Evolutionary conservation across 2,888 invertebrate genomes (phyloP), one percentile per base, ranked within the genome.

Genomic region (Graphium colonna): DNA sequence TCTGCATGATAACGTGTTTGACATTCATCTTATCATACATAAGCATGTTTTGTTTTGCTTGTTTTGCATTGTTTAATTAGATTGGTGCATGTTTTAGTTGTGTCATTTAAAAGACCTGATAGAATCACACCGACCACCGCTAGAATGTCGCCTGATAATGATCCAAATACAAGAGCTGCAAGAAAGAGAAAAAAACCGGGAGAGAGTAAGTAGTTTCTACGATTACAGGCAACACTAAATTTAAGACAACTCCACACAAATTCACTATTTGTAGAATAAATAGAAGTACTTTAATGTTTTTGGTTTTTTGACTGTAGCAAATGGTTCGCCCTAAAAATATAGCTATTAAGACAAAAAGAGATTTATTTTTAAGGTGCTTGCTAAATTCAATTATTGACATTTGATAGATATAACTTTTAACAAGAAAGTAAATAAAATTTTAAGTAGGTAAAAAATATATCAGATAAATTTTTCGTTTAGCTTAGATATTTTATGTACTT

Each of bases 61-160:
- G 17, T 38, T 44, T 16, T 43, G 3, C 31, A 61, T 65, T 68
- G 63, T 61, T 61, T 36, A 10, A 63, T 57, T 59, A 48, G 57
- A 54, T 49, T 63, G 53, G 65, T 62, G 77, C 71, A 74, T 82
- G 79, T 82, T 77, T 90, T 91, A 94, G 94, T 95, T 91, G 95
- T 96, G 85, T 95, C 96, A 70, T 96, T 95, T 93, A 96, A 95
- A 93, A 94, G 94, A 81, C 91, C 92, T 66, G 91, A 91, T 69
- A 84, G 75, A 70, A 77, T 81, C 53, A 73, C 68, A 12, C 62
- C 75, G n/a, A 64, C 75, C 52, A 77, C 73, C 60, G 69, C 67
- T 58, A 77, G 71, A 64, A 64, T 77, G 41, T 79, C 74, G 52
- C 74, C 78, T 13, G 75, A 73, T 56, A 73, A 61, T 59, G 78